Evolutionary conservation across 2,888 invertebrate genomes (phyloP).

Genomic region (Cyaniris semiargus): DNA sequence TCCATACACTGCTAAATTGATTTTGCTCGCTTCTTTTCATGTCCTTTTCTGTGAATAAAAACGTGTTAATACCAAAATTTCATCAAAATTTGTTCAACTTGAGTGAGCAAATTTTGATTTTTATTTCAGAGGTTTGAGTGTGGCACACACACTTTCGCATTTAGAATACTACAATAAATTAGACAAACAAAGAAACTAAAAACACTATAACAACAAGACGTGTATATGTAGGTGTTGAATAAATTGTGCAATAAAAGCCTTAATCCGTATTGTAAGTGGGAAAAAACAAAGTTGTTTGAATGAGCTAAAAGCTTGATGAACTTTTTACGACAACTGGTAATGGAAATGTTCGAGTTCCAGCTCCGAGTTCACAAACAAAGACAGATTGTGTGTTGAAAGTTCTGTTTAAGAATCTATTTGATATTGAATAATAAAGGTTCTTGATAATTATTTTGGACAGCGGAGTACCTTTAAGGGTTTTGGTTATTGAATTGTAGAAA

Average conservation of each 20-base stretch:
- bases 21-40: no score
- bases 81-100: no score
- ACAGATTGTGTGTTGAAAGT: slow-evolving; percentile 27
- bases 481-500: no score
- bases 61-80: no score
- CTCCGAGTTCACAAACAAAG: slow-evolving; percentile 32
- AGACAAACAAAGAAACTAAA: neutral
- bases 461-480: neutral
- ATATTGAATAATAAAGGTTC: slow-evolving; percentile 7
- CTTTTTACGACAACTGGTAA: slow-evolving; percentile 55
- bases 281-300: slow-evolving; percentile 46
- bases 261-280: slow-evolving; percentile 28
- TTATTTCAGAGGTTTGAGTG: no score
- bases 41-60: no score
- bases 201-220: neutral
- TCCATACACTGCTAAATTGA: no score
- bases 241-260: slow-evolving; percentile 8
- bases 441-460: neutral
- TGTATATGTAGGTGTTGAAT: neutral
- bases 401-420: slow-evolving; percentile 20
- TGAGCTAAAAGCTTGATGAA: slow-evolving; percentile 55
- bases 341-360: slow-evolving; percentile 54
- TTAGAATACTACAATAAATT: no score
- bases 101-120: no score
- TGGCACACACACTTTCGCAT: no score